Conservation (phyloP, 2,113 vertebrate species). For the Tupaia tana region DNA sequence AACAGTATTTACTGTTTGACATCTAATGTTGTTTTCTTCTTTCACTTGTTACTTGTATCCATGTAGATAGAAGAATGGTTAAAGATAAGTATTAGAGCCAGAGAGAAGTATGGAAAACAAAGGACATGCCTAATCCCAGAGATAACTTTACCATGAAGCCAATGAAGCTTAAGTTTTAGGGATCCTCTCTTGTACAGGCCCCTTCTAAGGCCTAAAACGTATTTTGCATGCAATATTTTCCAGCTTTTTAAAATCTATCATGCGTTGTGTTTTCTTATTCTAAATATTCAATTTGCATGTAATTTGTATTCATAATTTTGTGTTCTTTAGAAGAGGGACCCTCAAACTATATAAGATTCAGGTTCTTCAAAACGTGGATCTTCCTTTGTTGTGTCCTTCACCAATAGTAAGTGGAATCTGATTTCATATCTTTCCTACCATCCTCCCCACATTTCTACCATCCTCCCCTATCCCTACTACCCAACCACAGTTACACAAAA, state of each 20-base stretch:
- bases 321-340: background rate
- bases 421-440: background rate
- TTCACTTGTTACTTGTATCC: background rate
- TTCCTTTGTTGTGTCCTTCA: background rate
- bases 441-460: background rate
- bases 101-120: slow-evolving; percentile 20
- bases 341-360: background rate
- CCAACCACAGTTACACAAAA: background rate
- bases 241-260: too few species aligned
- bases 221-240: background rate
- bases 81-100: slow-evolving; percentile 43
- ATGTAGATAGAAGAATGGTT: slow-evolving; percentile 28
- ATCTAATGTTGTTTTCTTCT: slow-evolving; percentile 43
- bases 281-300: background rate
- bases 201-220: background rate
- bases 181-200: background rate
- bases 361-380: background rate
- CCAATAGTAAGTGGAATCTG: background rate
- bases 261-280: too few species aligned
- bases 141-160: slow-evolving; percentile 5
- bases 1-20: slow-evolving; percentile 44
- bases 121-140: slow-evolving; percentile 14
- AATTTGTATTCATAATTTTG: background rate
- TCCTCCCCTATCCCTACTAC: background rate
- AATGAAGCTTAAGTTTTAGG: slow-evolving; percentile 38